phyloP scores from a whole-genome alignment of 1,140 invertebrate species.

The Psix sp. region DNA sequence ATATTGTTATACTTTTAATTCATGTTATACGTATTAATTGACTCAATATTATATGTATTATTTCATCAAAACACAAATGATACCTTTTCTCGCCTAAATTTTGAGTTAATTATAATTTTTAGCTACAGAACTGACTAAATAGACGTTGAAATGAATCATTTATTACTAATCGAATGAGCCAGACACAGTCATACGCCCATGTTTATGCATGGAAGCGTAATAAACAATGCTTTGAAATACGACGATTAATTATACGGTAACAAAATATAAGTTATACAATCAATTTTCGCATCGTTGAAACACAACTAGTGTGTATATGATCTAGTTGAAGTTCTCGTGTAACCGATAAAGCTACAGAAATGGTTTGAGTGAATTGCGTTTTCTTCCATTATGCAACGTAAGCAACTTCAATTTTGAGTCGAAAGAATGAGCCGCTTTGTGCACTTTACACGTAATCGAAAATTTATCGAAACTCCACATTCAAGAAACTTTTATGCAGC shows the following conservation, averaged over 20 bases:
- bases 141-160: constrained; percentile 62
- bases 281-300: constrained; percentile 64
- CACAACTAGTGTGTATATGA: constrained; percentile 56
- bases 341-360: constrained; percentile 44
- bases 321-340: constrained; percentile 37
- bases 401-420: constrained; percentile 50
- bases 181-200: constrained; percentile 5
- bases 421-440: constrained; percentile 47
- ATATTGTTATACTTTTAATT: too few relatives aligned
- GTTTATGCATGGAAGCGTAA: constrained; percentile 10
- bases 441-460: constrained; percentile 43
- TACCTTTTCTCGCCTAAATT: constrained; percentile 49
- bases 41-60: constrained; percentile 32
- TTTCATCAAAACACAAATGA: constrained; percentile 32
- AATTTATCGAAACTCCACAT: constrained; percentile 46
- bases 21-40: constrained; percentile 25
- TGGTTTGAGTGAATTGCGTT: constrained; percentile 48
- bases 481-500: constrained; percentile 36
- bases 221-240: constrained; percentile 66
- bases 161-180: constrained; percentile 70
- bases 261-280: constrained; percentile 72
- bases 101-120: constrained; percentile 68
- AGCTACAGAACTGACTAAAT: constrained; percentile 62
- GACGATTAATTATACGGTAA: constrained; percentile 71
- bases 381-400: constrained; percentile 54